A percentile compares a stretch with the other conserved stretches of the same genome.
Evolutionary conservation across 2,113 vertebrate genomes (phyloP).

Genomic region (Felis catus): F.catus_Fca126_mat1.0 CM031416.1:132647501-132648000

Average conservation of each 20-base stretch:
- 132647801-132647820: neutral
- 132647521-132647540: neutral
- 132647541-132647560: neutral
- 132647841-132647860: neutral
- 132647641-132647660: no score
- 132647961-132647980: neutral
- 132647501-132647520: neutral
- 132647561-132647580: no score
- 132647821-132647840: neutral
- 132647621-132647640: no score
- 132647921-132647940: neutral
- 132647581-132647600: no score
- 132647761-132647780: neutral
- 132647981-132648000: neutral
- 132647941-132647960: neutral
- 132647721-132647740: no score
- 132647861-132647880: neutral
- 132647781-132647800: neutral
- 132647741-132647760: no score
- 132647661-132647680: no score
- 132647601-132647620: no score
- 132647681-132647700: no score
- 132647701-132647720: no score
- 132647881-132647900: conserved; percentile 12
- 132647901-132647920: neutral